Base-by-base conservation (phyloP, 2,888 invertebrate genomes). In the Diachrysia chrysitis region DNA sequence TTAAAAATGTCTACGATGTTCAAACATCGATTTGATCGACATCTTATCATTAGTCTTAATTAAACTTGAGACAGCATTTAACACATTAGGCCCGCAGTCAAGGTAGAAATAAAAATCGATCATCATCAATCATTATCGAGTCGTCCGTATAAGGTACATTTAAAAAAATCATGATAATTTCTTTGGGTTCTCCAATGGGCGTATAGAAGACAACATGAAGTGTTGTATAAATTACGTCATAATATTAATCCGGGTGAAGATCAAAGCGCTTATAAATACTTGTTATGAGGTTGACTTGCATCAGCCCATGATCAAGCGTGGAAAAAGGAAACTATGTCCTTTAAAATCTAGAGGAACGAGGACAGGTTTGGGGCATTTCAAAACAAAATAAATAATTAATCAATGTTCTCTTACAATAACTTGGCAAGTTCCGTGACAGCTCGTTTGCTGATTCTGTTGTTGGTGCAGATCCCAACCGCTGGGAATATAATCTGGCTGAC, bases 401-500 rank as follows among this genome's bases (percentile, higher is more conserved):
- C 17, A 29, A 57, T 42, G 12, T 25, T 29, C 17, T 60, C 94
- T 89, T 86, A 95, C 95, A 96, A 76, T 59, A 82, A 78, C 25
- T 84, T 85, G 0, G 95, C 94, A 7, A 95, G 86, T 42, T 87
- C 84, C 5, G 83, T 86, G 25, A 90, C 89, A 14, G 94, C 93
- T 37, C 86, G 87, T 73, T 88, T 93, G 73, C 95, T 95, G 23
- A 96, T 95, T 63, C 95, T 91, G 81, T 96, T 96, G 70, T 92
- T 94, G 0, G 94, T 88, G 71, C 96, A 96, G 42, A 96, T 89
- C 0, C 95, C 95, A 1, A 95, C 87, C 0, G 95, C 95, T 23
- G 96, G 96, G 69, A 95, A 95, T 64, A 95, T 92, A 16, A 95
- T 95, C 21, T 89, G 87, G 73, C 87, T 91, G 17, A 95, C 92